A percentile compares a stretch with the other conserved stretches of the same genome.
These are phyloP conservation scores for Limnodromus scolopaceus DNA, from an alignment of 2,797 vertebrate genomes.

Conservation along the genomic window DNA sequence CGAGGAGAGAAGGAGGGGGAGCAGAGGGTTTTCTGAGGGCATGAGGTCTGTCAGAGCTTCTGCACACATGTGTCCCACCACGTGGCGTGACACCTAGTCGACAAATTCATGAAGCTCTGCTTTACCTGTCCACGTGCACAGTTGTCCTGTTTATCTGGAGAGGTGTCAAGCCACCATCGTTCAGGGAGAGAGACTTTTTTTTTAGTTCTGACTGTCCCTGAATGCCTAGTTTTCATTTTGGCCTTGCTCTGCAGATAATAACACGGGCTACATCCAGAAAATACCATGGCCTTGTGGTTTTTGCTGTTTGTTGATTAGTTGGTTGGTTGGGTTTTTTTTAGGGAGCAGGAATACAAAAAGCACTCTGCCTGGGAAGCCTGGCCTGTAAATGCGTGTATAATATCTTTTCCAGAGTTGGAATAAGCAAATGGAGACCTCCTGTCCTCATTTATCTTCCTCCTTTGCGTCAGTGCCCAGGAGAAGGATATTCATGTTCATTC, in stretches of 20 bases:
- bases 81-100: fast-evolving
- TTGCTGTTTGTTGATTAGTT: neutral
- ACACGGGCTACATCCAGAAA: neutral
- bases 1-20: neutral
- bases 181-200: neutral
- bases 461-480: neutral
- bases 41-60: neutral
- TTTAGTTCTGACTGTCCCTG: neutral
- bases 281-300: neutral
- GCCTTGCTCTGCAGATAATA: neutral
- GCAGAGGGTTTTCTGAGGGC: neutral
- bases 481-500: neutral
- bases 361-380: neutral
- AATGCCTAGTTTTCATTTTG: neutral
- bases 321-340: neutral
- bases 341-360: neutral
- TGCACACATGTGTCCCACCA: fast-evolving
- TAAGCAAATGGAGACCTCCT: neutral
- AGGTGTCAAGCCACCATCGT: neutral
- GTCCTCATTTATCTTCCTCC: constrained; percentile 24
- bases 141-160: neutral
- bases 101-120: neutral
- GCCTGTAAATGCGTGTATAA: neutral
- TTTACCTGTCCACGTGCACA: neutral
- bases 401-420: neutral